Evolutionary conservation across 2,113 vertebrate species (phyloP), one percentile per base, ranked within the genome.

Genomic region (Xiphorhynchus elegans): DNA sequence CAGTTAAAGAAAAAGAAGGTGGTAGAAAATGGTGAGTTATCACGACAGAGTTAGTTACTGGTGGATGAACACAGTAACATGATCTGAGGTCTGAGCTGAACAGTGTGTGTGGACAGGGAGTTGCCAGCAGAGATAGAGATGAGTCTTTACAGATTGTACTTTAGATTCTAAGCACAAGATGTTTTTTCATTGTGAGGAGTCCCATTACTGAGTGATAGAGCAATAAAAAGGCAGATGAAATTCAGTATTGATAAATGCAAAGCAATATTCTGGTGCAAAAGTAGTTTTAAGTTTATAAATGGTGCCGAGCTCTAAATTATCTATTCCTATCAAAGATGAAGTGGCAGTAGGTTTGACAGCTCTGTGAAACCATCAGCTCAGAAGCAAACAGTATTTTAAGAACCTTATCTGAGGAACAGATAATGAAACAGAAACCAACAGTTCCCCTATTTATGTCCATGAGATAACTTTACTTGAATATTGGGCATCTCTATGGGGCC

Each of bases 191-290:
- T 90, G 17, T 80, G 24, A 79, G 58, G 26, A 86, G 23, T 52
- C 52, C 33, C 39, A 42, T 89, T 91, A 76, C 62, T 55, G 58
- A 89, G 20, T 73, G 40, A 64, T 64, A 52, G 85, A 23, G 46
- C 29, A 60, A 60, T 46, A 88, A 90, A 90, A 80, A 24, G 26
- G 17, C 52, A 88, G 44, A 76, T 52, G 53, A 90, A 90, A 83
- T 86, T 88, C 58, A 86, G 73, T 90, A 85, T n/a, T 93, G 78
- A 76, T 92, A 83, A 90, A 95, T 49, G 67, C 58, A 92, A 92
- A 80, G 42, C 25, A 83, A 13, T 90, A 40, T 82, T 66, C 33
- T 60, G 39, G 33, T 52, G 37, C 31, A 66, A 94, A 80, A 80
- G 49, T 37, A 76, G 49, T 60, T 95, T 88, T 39, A 68, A 59